Percentiles rank a stretch among this genome's conserved stretches.
Evolutionary conservation across 2,888 invertebrate species (phyloP).

Genomic region (Elegia similella): DNA sequence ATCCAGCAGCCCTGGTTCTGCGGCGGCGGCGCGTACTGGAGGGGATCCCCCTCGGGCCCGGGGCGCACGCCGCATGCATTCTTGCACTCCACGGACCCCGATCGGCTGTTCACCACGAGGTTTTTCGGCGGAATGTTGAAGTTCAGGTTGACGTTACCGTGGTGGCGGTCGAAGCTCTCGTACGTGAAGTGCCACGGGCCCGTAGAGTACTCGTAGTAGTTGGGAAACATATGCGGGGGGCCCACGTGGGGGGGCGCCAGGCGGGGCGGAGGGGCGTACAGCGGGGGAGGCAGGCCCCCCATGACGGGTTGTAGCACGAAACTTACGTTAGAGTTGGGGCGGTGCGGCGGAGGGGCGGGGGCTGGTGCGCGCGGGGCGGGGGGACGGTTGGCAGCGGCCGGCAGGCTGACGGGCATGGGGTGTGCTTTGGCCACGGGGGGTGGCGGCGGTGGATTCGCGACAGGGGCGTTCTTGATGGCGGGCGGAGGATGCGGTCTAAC

Average conservation of each 20-base stretch:
- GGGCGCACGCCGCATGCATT: slow-evolving; percentile 39
- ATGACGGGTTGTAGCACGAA: slow-evolving; percentile 67
- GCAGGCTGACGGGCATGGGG: slow-evolving; percentile 42
- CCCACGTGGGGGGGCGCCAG: slow-evolving; percentile 37
- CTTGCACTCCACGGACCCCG: slow-evolving; percentile 51
- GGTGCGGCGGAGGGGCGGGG: slow-evolving; percentile 29
- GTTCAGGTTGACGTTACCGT: slow-evolving; percentile 66
- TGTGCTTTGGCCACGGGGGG: slow-evolving; percentile 45
- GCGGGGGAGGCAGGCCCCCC: slow-evolving; percentile 50
- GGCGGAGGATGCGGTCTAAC: slow-evolving; percentile 23
- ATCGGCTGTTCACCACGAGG: slow-evolving; percentile 58
- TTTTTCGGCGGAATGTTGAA: slow-evolving; percentile 72
- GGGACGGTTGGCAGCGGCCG: slow-evolving; percentile 27
- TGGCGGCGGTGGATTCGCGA: slow-evolving; percentile 31
- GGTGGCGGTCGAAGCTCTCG: slow-evolving; percentile 59
- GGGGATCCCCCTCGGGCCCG: slow-evolving; percentile 45
- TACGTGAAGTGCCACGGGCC: slow-evolving; percentile 72
- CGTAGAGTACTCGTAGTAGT: slow-evolving; percentile 64
- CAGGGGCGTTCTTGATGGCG: slow-evolving; percentile 31
- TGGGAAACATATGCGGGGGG: slow-evolving; percentile 50
- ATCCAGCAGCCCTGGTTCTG: slow-evolving; percentile 70
- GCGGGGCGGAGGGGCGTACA: slow-evolving; percentile 47
- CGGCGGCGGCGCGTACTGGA: slow-evolving; percentile 46
- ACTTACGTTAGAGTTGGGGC: slow-evolving; percentile 69
- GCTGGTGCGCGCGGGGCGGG: slow-evolving; percentile 33